Evolutionary conservation across 53 echinoderm and acorn worm species (phyloP).

Genomic region (Stichopus horrens): DNA sequence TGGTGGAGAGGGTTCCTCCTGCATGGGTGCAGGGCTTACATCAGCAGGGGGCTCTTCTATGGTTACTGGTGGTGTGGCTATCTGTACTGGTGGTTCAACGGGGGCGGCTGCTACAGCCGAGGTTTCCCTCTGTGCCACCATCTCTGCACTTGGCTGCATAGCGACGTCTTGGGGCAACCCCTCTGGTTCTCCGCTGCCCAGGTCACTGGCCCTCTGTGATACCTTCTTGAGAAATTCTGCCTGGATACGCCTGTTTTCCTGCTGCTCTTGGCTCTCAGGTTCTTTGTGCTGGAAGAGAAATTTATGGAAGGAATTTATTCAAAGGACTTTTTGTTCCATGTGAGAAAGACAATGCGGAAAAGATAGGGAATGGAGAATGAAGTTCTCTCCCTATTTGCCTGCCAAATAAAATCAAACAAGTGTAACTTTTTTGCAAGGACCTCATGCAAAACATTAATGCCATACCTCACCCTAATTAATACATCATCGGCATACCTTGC

Average conservation of each 20-base stretch:
- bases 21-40: background rate
- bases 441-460: no score
- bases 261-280: background rate
- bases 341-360: no score
- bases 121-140: background rate
- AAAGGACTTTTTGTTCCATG: no score
- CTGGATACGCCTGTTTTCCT: conserved; percentile 20
- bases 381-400: no score
- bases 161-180: background rate
- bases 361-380: no score
- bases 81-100: background rate
- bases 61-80: background rate
- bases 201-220: conserved; percentile 26
- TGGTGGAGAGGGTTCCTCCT: background rate
- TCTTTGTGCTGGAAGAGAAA: background rate
- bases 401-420: no score
- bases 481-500: no score
- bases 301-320: no score
- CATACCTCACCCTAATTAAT: no score
- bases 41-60: background rate
- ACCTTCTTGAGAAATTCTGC: conserved; percentile 38
- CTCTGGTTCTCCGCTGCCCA: background rate
- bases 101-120: background rate
- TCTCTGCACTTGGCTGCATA: background rate
- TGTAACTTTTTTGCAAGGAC: no score